Percentiles rank a stretch among this genome's conserved stretches.
phyloP scores from a whole-genome alignment of 2,113 vertebrate genomes.

The Aegotheles bennettii region DNA sequence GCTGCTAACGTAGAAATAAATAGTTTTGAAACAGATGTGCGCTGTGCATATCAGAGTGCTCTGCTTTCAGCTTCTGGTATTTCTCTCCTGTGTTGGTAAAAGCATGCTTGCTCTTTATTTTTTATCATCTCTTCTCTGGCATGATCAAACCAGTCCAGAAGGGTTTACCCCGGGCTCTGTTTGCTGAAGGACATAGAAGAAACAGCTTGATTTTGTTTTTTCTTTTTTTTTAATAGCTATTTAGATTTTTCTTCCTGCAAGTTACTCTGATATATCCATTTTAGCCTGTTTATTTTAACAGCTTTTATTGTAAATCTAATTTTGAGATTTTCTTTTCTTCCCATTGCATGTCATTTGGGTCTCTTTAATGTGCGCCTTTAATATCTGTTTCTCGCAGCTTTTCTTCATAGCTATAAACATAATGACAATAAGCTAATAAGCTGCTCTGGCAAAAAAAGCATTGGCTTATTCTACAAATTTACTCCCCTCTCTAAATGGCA shows the following conservation, averaged over 20 bases:
- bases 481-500: background rate
- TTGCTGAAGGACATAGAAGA: background rate
- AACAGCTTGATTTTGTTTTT: background rate
- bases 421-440: conserved; percentile 27
- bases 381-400: background rate
- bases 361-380: background rate
- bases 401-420: conserved; percentile 36
- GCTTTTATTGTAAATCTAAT: conserved; percentile 14
- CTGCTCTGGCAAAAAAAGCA: background rate
- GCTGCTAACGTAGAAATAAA: background rate
- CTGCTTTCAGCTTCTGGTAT: background rate
- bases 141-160: background rate
- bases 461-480: background rate
- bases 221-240: background rate
- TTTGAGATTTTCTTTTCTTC: conserved; percentile 2
- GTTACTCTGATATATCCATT: background rate
- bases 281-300: background rate
- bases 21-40: background rate
- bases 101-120: background rate
- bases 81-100: background rate
- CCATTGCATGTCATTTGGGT: background rate
- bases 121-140: background rate
- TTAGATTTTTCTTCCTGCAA: background rate
- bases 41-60: background rate
- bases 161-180: background rate